These are phyloP conservation scores for Lycophotia porphyrea DNA, from an alignment of 2,888 invertebrate species.

Conservation along the genomic window DNA sequence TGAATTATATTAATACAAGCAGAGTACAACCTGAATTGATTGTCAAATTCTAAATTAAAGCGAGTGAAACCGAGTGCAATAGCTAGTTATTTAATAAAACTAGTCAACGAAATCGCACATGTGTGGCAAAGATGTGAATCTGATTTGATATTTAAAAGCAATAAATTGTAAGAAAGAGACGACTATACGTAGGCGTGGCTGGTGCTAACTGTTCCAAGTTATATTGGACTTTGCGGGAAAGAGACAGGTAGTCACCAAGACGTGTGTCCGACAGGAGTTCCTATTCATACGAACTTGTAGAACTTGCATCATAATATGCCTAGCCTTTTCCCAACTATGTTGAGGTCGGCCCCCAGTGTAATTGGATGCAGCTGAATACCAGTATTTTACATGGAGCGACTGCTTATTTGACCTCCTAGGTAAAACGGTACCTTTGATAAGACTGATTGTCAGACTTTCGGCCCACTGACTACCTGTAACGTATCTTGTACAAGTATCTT, in stretches of 20 bases:
- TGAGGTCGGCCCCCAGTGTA: background rate
- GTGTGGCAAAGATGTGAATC: too few relatives aligned
- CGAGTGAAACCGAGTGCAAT: too few relatives aligned
- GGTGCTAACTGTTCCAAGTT: background rate
- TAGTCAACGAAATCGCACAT: background rate
- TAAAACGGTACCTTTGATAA: background rate
- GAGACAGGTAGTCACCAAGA: background rate
- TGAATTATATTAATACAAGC: too few relatives aligned
- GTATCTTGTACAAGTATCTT: too few relatives aligned
- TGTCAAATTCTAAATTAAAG: too few relatives aligned
- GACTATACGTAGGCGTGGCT: constrained; percentile 31
- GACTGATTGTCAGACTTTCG: too few relatives aligned
- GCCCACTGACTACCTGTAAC: background rate
- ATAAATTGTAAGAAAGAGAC: constrained; percentile 32
- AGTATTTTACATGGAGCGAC: background rate
- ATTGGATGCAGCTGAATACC: background rate
- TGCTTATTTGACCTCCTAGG: background rate
- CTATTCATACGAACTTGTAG: background rate
- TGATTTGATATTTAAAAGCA: background rate
- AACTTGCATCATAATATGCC: background rate
- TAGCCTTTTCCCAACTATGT: background rate
- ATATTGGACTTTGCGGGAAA: background rate
- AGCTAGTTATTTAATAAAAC: background rate
- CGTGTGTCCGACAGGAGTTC: background rate
- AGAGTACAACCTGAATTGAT: too few relatives aligned